Evolutionary conservation across 2,113 vertebrate genomes (phyloP).

Genomic region (Chloropsis cyanopogon): DNA sequence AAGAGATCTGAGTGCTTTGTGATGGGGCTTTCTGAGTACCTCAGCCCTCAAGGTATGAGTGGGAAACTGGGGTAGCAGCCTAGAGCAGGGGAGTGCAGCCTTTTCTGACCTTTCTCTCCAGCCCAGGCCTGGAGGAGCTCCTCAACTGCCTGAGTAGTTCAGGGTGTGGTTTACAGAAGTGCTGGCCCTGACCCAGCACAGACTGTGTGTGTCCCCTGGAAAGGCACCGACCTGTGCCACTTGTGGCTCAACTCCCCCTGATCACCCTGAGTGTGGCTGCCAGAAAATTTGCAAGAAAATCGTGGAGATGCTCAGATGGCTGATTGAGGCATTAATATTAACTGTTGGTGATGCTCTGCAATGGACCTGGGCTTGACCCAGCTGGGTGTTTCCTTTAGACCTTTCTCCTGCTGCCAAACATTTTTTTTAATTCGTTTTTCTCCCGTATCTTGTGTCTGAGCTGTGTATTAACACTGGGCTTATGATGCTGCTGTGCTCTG

Average conservation of each 20-base stretch:
- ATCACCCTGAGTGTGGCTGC: rapidly evolving
- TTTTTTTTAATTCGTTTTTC: not conserved
- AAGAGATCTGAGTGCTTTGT: not conserved
- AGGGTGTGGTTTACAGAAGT: not conserved
- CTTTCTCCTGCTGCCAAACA: not conserved
- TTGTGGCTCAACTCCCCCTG: not conserved
- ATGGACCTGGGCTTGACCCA: not conserved
- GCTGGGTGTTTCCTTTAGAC: not conserved
- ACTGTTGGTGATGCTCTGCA: not conserved
- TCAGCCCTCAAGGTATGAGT: not conserved
- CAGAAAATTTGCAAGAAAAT: not conserved
- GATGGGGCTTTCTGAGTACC: not conserved
- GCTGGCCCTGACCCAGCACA: not conserved
- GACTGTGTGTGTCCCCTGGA: not conserved
- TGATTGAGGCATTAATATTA: not conserved
- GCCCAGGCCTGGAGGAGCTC: not conserved
- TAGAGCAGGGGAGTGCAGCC: not conserved
- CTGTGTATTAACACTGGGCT: not conserved
- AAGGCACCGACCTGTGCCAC: rapidly evolving
- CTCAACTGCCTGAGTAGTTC: not conserved
- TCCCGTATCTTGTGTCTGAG: not conserved
- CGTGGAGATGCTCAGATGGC: not conserved
- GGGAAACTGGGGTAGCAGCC: not conserved
- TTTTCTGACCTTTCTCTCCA: not conserved
- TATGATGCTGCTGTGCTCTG: not conserved